phyloP scores from a whole-genome alignment of 1,140 invertebrate genomes.

The Lithobius niger region DNA sequence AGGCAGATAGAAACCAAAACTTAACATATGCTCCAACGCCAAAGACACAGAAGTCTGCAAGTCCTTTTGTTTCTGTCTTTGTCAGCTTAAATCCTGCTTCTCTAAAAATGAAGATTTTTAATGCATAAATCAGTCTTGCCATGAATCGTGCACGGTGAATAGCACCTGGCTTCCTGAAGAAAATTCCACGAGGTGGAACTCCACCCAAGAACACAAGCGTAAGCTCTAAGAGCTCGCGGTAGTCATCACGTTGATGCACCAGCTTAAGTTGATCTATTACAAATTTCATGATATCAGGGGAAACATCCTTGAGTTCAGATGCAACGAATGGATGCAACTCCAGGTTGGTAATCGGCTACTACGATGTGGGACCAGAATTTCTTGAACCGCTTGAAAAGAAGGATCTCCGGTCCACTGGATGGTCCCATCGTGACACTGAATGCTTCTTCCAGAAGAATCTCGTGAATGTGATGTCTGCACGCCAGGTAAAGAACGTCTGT shows the following conservation, averaged over 20 bases:
- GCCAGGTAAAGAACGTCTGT: too few relatives aligned
- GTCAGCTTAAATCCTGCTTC: constrained; percentile 9
- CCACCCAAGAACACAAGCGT: constrained; percentile 11
- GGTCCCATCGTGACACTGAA: neutral
- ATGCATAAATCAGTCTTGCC: neutral
- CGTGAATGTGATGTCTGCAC: too few relatives aligned
- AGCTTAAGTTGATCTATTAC: constrained; percentile 9
- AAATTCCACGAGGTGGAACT: constrained; percentile 10
- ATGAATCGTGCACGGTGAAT: neutral
- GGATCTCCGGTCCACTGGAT: neutral
- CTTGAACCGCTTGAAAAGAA: too few relatives aligned
- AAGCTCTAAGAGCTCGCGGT: constrained; percentile 9
- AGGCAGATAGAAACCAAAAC: neutral
- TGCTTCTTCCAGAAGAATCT: neutral
- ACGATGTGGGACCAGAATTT: neutral
- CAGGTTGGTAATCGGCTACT: neutral
- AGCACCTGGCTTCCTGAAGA: constrained; percentile 10
- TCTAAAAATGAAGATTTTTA: constrained; percentile 1
- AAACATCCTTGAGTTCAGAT: neutral
- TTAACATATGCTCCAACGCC: too few relatives aligned
- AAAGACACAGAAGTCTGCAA: constrained; percentile 2
- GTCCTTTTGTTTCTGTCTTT: constrained; percentile 4
- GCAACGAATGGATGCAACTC: neutral
- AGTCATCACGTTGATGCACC: constrained; percentile 5
- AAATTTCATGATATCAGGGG: neutral